Percentiles rank a stretch among this genome's conserved stretches.
Conservation (phyloP, 35 echinoderm and acorn worm genomes). For the Strongylocentrotus purpuratus region DNA sequence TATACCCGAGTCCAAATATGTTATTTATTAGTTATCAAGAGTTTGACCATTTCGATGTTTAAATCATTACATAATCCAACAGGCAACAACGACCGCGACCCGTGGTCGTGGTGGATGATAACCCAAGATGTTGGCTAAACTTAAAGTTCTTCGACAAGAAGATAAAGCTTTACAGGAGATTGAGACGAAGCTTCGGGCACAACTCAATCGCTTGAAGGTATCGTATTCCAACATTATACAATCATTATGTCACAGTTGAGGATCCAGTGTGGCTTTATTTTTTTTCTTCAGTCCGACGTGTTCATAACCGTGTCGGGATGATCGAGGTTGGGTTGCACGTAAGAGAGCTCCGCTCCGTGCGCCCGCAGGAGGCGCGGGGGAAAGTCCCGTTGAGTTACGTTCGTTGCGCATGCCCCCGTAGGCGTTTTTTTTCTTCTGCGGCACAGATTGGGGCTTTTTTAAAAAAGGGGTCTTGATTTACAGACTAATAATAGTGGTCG, state of each 20-base stretch:
- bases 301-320: not conserved
- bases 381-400: too few species aligned
- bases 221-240: not conserved
- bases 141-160: conserved; percentile 67
- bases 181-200: conserved; percentile 54
- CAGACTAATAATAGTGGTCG: too few species aligned
- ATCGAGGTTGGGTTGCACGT: not conserved
- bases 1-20: too few species aligned
- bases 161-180: conserved; percentile 65
- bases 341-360: not conserved
- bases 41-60: too few species aligned
- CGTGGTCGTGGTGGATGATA: not conserved
- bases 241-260: too few species aligned
- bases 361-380: not conserved
- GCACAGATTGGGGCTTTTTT: too few species aligned
- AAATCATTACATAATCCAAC: too few species aligned
- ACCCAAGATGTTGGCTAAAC: conserved; percentile 37
- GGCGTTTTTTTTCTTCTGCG: too few species aligned
- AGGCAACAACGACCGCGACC: too few species aligned
- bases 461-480: too few species aligned
- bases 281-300: not conserved
- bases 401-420: too few species aligned
- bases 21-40: too few species aligned
- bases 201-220: conserved; percentile 63
- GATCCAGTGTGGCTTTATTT: not conserved